Base-by-base conservation (phyloP, 2,113 vertebrate genomes). In the Coryphaenoides rupestris region DNA sequence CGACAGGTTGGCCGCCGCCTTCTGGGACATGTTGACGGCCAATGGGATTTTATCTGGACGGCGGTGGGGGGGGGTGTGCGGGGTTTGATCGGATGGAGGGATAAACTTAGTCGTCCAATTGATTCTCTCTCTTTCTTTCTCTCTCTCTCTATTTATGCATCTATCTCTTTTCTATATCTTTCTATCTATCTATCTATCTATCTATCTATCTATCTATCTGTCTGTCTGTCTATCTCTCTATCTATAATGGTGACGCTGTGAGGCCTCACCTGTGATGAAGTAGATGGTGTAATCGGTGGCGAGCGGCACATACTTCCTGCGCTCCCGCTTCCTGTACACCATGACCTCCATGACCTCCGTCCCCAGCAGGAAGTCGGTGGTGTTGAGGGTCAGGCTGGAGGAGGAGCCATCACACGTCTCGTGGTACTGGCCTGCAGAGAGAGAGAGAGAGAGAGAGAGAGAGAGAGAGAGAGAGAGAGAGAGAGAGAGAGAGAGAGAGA, bases 1-100 rank as follows among this genome's bases (percentile, higher is more conserved):
- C 0, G 93, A 92, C 49, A 88, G 66, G 80, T 95, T 94, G 63
- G 88, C 82, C 21, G 93, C 89, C 3, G 92, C 90, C 73, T 92
- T 96, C 87, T 99, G 97, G 66, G 76, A 92, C 79, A 98, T 91
- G 52, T 74, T 89, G 74, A 98, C 96, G 19, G 63, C 78, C 58
- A 96, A 0, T 6, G 94, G 95, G 85, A 99, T 95, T 81, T 93
- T 89, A 83, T 98, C 97, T 99, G 70, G 19, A n/a, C n/a, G 73
- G 19, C 24, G 21, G 24, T 28, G 47, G 17, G 9, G 4, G 45
- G 1, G n/a, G 22, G 7, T 57, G 15, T 4, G 7, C 23, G 28
- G 68, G 47, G 21, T 60, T 40, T 55, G 4, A 21, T 19, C 17
- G 52, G 52, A 21, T 19, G 19, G n/a, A 12, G 52, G n/a, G 19